Base-by-base conservation (phyloP, 1,140 invertebrate genomes). In the Trichonephila clavipes region DNA sequence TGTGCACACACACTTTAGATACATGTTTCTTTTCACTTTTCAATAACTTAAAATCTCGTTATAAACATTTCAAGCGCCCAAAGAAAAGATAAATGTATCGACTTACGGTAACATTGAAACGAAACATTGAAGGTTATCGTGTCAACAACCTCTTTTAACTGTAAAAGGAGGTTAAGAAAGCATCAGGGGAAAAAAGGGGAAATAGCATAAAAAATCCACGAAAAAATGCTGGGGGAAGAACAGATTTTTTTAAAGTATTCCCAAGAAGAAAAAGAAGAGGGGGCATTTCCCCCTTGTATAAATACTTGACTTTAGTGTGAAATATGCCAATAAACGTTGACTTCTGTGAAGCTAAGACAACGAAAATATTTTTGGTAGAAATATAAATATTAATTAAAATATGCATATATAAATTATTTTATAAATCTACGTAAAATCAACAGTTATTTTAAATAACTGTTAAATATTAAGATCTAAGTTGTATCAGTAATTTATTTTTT, bases 61-160 rank as follows among this genome's bases (percentile, higher is more conserved):
- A 18, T 64, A 19, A 19, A 64, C 5, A 64, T 2, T 19, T 64
- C 62, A 64, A 64, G 62, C 16, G 62, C 5, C 5, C 6, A 19
- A 64, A 64, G 28, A 64, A 64, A 64, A 21, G 21, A 64, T 64
- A 18, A 18, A 64, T 64, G 3, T 19, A 18, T 19, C 16, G 16
- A 64, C 21, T 19, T 64, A 40, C 1, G 18, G 21, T 18, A 88
- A 88, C n/a, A 88, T 88, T 61, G 59, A 88, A 88, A 88, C 14
- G 21, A 64, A 34, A 88, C 62, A 18, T 88, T 61, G 61, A 88
- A 88, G 86, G 86, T 88, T 64, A 64, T 7, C 58, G 34, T 88
- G 86, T 58, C 59, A 64, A 61, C 14, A 59, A 28, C 58, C 86
- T 64, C 28, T 34, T 64, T 88, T 64, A 16, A 88, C 28, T 40